Evolutionary conservation across 2,797 vertebrate genomes (phyloP).

Genomic region (Phrynocephalus vlangalii): DNA sequence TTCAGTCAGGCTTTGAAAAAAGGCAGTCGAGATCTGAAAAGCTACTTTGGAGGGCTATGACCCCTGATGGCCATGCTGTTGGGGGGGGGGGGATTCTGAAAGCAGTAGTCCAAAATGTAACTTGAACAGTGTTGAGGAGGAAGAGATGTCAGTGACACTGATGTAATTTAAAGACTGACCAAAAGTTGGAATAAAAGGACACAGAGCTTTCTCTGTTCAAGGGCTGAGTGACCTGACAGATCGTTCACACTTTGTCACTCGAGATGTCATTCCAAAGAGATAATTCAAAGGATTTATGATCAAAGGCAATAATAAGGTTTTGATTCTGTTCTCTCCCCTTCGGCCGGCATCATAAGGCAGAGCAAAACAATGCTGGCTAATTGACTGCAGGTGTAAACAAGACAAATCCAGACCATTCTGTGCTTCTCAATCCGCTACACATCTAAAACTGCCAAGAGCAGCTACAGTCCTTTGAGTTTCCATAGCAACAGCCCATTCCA

Average conservation of each 20-base stretch:
- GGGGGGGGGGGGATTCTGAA: neutral
- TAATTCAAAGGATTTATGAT: slow-evolving; percentile 25
- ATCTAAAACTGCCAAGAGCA: slow-evolving; percentile 51
- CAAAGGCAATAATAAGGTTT: slow-evolving; percentile 12
- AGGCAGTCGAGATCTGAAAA: no score
- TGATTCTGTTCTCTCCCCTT: slow-evolving; percentile 15
- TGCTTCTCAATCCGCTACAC: slow-evolving; percentile 17
- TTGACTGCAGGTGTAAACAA: slow-evolving; percentile 32
- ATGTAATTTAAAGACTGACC: neutral
- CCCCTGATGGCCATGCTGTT: neutral
- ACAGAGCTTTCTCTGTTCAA: slow-evolving; percentile 48
- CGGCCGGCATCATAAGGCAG: neutral
- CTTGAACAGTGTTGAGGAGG: no score
- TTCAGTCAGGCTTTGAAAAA: no score
- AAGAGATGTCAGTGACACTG: neutral
- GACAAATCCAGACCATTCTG: slow-evolving; percentile 24
- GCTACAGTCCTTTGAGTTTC: slow-evolving; percentile 63
- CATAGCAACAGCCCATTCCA: slow-evolving; percentile 76
- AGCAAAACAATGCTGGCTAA: slow-evolving; percentile 24
- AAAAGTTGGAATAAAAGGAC: slow-evolving; percentile 62
- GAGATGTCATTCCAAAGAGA: slow-evolving; percentile 51
- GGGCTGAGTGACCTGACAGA: slow-evolving; percentile 53
- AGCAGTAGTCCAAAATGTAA: neutral
- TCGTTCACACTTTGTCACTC: slow-evolving; percentile 53
- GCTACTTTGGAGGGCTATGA: no score